Conservation (phyloP, 2,113 vertebrate species). For the Dasyprocta punctata region DNA sequence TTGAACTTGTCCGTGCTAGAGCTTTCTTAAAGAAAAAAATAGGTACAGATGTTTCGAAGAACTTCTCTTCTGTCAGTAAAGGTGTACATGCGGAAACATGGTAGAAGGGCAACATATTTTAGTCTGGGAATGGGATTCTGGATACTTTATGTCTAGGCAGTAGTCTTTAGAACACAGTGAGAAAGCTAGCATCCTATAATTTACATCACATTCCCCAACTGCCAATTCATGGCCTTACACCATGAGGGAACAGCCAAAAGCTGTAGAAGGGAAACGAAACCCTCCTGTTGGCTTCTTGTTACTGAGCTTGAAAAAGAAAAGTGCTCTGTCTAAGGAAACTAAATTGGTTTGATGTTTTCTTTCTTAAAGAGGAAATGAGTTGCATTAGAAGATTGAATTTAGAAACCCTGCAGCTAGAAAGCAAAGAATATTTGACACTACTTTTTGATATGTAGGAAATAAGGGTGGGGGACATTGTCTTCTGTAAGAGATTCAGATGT, state of each 20-base stretch:
- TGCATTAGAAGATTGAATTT: neutral
- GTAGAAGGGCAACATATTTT: neutral
- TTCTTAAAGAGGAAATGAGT: conserved; percentile 58
- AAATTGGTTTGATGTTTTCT: neutral
- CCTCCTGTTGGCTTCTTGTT: neutral
- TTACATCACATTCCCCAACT: neutral
- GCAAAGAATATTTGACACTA: neutral
- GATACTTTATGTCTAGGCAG: too few species aligned
- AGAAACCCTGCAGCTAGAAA: neutral
- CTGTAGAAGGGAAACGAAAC: conserved; percentile 53
- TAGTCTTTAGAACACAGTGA: neutral
- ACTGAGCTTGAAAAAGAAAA: neutral
- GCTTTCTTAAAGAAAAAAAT: neutral
- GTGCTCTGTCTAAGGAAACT: conserved; percentile 43
- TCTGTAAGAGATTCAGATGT: neutral
- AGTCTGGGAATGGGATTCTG: neutral
- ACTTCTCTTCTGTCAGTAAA: neutral
- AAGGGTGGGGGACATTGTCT: too few species aligned
- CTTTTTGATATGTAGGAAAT: neutral
- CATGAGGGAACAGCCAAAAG: accelerated
- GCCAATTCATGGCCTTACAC: neutral
- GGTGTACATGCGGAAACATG: neutral
- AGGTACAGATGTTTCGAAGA: neutral
- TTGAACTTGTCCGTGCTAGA: neutral
- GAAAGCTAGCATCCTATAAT: neutral